Base-by-base conservation (phyloP, 2,797 vertebrate species). In the Onychomys torridus region DNA sequence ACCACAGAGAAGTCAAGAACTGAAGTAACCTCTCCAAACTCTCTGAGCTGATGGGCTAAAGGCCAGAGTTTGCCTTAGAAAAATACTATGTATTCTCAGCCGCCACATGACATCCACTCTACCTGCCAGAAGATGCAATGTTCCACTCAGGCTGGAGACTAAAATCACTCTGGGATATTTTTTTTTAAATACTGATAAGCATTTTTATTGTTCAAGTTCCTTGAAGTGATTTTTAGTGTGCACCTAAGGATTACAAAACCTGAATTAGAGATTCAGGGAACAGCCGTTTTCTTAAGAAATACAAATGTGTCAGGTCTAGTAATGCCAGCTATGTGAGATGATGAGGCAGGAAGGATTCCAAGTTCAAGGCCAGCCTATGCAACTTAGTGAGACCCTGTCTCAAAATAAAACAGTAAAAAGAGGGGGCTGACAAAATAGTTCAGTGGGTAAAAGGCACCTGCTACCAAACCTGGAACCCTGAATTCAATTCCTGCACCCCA, bases 171-270 rank as follows among this genome's bases (percentile, higher is more conserved):
- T 8, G n/a, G 25, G 49, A 92, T 16, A 37, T 59, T 89, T n/a
- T 59, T 21, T 7, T 34, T 25, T 6, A 67, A 65, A 61, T 37
- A 37, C n/a, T 40, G 77, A 71, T 76, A 89, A 82, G 63, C 34
- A 13, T 82, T 96, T 59, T 71, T 40, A 86, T 61, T 52, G 34
- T 14, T 67, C n/a, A 77, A 92, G 12, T 79, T 40, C n/a, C 69
- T 34, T 77, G 17, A 91, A 65, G 63, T 90, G 79, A 93, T 55
- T 90, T 90, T 85, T 57, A 83, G 23, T 55, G 29, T 85, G 73
- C 92, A 89, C 75, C 21, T 65, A 63, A 16, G 25, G 9, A 16
- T 85, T 32, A 90, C 55, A 88, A 94, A 34, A 86, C 81, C 13
- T 25, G 11, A 63, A 91, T 90, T 83, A 75, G 23, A 73, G 21